Evolutionary conservation across 2,888 invertebrate genomes (phyloP), one percentile per base, ranked within the genome.

Genomic region (Tachystola acroxantha): DNA sequence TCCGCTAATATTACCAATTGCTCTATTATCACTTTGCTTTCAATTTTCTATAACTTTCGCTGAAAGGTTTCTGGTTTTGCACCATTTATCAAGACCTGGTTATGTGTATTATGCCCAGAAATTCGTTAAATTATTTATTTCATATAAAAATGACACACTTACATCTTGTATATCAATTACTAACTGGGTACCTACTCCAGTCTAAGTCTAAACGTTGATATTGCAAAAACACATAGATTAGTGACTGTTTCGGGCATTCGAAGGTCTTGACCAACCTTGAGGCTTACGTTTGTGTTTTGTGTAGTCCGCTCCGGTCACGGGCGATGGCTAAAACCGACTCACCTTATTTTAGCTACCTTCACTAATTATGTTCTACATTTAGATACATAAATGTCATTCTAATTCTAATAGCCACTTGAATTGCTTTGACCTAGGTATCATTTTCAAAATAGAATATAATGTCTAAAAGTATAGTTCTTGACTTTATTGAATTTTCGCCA

Each of bases 231-330:
- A 13, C 10, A 26, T 7, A 28, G 36, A 34, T 28, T 11, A 31
- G 31, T 28, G 34, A 40, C 22, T 32, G 34, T 36, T 36, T 33
- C 32, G 19, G 10, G 2, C 42, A 39, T 45, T 36, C 50, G 42
- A 52, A 63, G 57, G 55, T 54, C 41, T 32, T 42, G 39, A 40
- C 32, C 19, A 35, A 49, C 67, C 65, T 72, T 65, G 50, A 46
- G 39, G 38, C 39, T 44, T 57, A 56, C 47, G 51, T 60, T 64
- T 48, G 46, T 44, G 47, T n/a, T n/a, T n/a, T n/a, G 57, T 46
- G 44, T 50, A 45, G n/a, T n/a, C n/a, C n/a, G n/a, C n/a, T 43
- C 38, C 48, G 53, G 60, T 66, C 64, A 65, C 43, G 64, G 58
- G 48, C 54, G 39, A 46, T 57, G 42, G 49, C 49, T 64, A 58